Evolutionary conservation across 2,113 vertebrate species (phyloP), one percentile per base, ranked within the genome.

Genomic region (Paedocypris sp.): DNA sequence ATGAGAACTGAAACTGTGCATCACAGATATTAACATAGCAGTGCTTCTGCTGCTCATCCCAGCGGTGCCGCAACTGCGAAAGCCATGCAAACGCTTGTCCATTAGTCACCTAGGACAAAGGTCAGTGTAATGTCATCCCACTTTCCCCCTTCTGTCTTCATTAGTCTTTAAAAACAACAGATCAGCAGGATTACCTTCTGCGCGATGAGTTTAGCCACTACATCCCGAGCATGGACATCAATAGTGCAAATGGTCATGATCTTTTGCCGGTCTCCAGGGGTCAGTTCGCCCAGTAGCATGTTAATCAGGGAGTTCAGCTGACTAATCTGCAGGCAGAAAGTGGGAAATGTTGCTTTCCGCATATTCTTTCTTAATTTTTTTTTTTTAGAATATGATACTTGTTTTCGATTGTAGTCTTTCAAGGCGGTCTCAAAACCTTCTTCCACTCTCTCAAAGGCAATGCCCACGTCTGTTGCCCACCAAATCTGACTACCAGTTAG

Each of bases 251-350:
- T 77, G 49, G 91, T 91, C 92, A 90, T 86, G 74, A 92, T 90
- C 82, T 89, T 91, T 83, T 93, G 91, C 77, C 85, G 81, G 83
- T 91, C 88, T 47, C 90, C 87, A 64, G 72, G 88, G 62, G 85
- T 85, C 75, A 93, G 83, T 69, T 89, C 87, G 49, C 91, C 88
- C 31, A 93, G 87, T 75, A 92, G 84, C 87, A 88, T 92, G 88
- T 93, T 89, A 84, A 89, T 93, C 78, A 91, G 84, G 41, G 83
- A 88, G 80, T 92, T 94, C 80, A 93, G 84, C 80, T 90, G 90
- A 80, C 82, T 86, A 78, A 91, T 87, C 92, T 98, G 74, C 7
- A 77, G 84, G 25, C 3, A 53, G 26, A 41, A 29, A 50, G 10
- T 18, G 11, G n/a, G n/a, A n/a, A n/a, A n/a, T n/a, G n/a, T n/a